These are phyloP conservation scores for Bombus pyrosoma DNA, from an alignment of 1,140 invertebrate species.

Conservation along the genomic window DNA sequence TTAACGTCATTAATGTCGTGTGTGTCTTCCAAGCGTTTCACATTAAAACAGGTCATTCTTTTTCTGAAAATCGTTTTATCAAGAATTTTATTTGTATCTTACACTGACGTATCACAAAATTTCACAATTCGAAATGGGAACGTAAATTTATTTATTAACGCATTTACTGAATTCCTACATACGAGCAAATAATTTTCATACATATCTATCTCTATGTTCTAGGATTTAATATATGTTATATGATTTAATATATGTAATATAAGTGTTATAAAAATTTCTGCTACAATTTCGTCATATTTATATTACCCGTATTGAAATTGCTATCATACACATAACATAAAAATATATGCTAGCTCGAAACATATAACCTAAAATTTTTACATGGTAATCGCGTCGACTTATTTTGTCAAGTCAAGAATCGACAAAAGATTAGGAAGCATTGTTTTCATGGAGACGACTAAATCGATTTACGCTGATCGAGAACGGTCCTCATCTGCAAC, in stretches of 20 bases:
- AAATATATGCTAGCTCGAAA: neutral
- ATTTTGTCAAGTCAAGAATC: neutral
- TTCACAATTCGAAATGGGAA: neutral
- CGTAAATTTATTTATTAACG: no score
- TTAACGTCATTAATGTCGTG: slow-evolving; percentile 44
- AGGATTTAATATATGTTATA: no score
- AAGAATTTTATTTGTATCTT: neutral
- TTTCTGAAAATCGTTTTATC: neutral
- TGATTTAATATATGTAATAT: no score
- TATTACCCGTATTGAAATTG: neutral
- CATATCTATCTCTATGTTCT: neutral
- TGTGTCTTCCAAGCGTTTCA: neutral
- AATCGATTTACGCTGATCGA: neutral
- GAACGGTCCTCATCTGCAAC: neutral
- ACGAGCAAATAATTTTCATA: neutral
- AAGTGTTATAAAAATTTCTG: neutral
- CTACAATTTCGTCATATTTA: neutral
- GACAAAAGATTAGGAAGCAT: neutral
- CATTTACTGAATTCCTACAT: no score
- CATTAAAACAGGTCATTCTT: neutral
- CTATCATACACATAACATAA: neutral
- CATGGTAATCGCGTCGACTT: neutral
- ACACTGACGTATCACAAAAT: neutral
- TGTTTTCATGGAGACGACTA: neutral
- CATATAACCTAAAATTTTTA: neutral